Conservation (phyloP, 2,888 invertebrate species). For the Pristionchus arcanus region DNA sequence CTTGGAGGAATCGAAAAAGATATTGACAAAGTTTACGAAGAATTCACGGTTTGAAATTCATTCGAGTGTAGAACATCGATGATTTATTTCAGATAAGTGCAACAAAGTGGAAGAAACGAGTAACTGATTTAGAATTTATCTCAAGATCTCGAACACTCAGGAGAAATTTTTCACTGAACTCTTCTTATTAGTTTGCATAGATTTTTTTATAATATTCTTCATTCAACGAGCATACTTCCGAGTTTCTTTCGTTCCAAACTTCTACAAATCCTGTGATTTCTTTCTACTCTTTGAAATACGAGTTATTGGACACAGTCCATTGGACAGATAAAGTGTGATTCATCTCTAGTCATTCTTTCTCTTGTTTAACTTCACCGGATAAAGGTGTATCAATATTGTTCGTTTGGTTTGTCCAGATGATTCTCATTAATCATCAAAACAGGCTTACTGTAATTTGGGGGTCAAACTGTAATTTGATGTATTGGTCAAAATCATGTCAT, state of each 20-base stretch:
- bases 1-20: not conserved
- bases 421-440: not conserved
- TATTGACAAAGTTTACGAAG: slow-evolving; percentile 15
- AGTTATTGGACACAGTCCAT: too few relatives aligned
- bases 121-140: slow-evolving; percentile 2
- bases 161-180: slow-evolving; percentile 21
- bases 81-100: not conserved
- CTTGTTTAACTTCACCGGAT: not conserved
- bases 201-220: not conserved
- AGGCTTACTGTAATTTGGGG: not conserved
- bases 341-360: not conserved
- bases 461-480: not conserved
- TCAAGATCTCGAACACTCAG: not conserved
- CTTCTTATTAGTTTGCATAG: slow-evolving; percentile 3
- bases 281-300: not conserved
- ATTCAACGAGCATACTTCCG: not conserved
- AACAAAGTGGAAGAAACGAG: slow-evolving; percentile 4
- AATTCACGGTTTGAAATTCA: slow-evolving; percentile 7
- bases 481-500: not conserved
- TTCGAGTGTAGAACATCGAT: not conserved
- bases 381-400: not conserved
- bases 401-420: not conserved
- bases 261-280: not conserved
- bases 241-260: not conserved
- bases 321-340: not conserved